Conservation (phyloP, 2,797 vertebrate species). For the Notolepis coatsorum region DNA sequence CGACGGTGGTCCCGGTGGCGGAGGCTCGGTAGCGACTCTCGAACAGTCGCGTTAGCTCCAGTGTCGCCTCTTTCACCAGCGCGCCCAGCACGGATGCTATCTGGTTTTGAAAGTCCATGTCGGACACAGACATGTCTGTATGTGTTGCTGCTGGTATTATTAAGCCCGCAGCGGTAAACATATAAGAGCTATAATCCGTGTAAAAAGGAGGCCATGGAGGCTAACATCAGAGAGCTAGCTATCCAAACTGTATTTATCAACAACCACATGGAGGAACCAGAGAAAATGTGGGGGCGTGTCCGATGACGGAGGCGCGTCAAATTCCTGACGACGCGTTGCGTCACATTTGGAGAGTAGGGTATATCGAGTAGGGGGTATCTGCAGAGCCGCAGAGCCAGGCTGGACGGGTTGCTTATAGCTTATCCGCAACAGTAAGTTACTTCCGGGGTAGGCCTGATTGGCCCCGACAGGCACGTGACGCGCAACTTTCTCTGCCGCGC, state of each 20-base stretch:
- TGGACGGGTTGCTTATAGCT: no score
- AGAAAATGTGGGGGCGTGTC: conserved; percentile 39
- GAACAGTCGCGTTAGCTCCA: conserved; percentile 80
- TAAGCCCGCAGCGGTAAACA: no score
- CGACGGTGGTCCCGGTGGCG: conserved; percentile 33
- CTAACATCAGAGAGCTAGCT: not conserved
- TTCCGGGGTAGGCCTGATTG: no score
- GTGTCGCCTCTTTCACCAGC: conserved; percentile 74
- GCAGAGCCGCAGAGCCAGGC: no score
- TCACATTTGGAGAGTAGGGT: no score
- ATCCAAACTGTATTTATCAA: conserved; percentile 50
- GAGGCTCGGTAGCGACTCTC: conserved; percentile 66
- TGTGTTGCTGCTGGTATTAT: not conserved
- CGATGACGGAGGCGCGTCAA: conserved; percentile 36
- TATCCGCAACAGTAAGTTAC: no score
- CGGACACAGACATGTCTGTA: conserved; percentile 72
- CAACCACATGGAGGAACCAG: conserved; percentile 64
- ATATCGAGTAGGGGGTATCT: no score
- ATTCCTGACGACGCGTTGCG: no score
- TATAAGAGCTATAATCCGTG: not conserved
- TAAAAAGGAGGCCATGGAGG: not conserved
- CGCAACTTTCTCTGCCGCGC: no score
- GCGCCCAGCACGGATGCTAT: conserved; percentile 75
- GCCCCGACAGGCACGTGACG: no score
- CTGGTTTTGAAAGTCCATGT: conserved; percentile 68